Evolutionary conservation across 1,140 invertebrate genomes (phyloP).

Genomic region (Spodoptera litura): DNA sequence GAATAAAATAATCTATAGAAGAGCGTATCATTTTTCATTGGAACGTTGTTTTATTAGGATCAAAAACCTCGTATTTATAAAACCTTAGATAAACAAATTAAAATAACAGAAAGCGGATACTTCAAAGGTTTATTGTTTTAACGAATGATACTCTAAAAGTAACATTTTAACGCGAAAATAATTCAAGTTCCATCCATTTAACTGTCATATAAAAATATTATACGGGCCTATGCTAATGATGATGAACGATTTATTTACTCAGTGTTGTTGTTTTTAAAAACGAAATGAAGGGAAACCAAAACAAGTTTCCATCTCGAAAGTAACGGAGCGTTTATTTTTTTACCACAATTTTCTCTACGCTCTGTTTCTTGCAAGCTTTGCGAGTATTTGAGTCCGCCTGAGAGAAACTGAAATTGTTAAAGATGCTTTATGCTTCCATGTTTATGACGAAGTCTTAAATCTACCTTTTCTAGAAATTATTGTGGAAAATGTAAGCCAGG

Average conservation of each 20-base stretch:
- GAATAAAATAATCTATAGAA: no score
- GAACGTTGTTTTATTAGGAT: neutral
- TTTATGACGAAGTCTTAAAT: neutral
- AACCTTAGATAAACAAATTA: neutral
- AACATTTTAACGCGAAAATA: constrained; percentile 13
- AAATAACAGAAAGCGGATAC: neutral
- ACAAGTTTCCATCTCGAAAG: constrained; percentile 1
- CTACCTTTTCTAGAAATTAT: neutral
- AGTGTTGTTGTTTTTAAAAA: constrained; percentile 15
- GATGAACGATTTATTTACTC: constrained; percentile 27
- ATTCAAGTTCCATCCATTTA: constrained; percentile 27
- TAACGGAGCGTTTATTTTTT: neutral
- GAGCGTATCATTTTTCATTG: neutral
- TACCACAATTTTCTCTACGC: neutral
- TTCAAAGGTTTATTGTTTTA: neutral
- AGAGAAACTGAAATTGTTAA: neutral
- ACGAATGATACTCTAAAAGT: neutral
- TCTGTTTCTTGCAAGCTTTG: neutral
- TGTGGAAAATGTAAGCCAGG: neutral
- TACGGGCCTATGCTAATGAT: constrained; percentile 6
- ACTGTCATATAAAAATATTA: constrained; percentile 32
- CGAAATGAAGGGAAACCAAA: constrained; percentile 15
- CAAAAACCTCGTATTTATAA: neutral
- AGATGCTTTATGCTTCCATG: neutral
- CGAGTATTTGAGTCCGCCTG: neutral